Conservation (phyloP, 2,888 invertebrate genomes). For the Limnephilus rhombicus region DNA sequence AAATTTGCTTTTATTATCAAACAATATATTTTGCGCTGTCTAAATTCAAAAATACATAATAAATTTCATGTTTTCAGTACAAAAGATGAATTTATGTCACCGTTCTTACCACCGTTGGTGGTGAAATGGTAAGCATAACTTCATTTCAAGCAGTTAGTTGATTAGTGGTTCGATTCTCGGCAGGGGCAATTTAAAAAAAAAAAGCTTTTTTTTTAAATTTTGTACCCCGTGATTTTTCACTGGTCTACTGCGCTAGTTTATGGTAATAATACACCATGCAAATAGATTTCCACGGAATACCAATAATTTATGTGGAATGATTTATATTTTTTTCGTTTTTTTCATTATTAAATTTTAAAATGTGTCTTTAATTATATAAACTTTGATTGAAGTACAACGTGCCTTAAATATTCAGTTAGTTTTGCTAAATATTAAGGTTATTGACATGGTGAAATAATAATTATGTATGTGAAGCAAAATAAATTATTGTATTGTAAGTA, state of each 20-base stretch:
- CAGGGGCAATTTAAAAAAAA: too few species aligned
- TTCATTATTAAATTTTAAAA: not conserved
- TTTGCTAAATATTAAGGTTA: not conserved
- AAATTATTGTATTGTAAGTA: not conserved
- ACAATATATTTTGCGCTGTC: too few species aligned
- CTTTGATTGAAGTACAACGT: not conserved
- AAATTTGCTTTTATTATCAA: too few species aligned
- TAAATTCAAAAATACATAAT: too few species aligned
- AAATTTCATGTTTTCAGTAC: too few species aligned
- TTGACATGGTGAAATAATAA: not conserved
- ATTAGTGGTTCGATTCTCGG: too few species aligned
- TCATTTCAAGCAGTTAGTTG: too few species aligned
- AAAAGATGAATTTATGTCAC: too few species aligned
- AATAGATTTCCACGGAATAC: not conserved
- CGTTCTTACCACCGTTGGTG: too few species aligned
- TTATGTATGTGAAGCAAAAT: not conserved
- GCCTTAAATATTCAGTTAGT: not conserved
- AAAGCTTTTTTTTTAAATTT: too few species aligned
- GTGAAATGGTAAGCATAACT: too few species aligned
- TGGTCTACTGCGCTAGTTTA: not conserved
- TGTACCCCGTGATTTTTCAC: too few species aligned
- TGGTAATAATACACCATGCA: not conserved
- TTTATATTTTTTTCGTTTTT: not conserved
- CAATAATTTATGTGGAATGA: not conserved
- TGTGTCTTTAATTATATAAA: not conserved